Evolutionary conservation across 2,113 vertebrate genomes (phyloP).

Genomic region (Eulemur macaco): DNA sequence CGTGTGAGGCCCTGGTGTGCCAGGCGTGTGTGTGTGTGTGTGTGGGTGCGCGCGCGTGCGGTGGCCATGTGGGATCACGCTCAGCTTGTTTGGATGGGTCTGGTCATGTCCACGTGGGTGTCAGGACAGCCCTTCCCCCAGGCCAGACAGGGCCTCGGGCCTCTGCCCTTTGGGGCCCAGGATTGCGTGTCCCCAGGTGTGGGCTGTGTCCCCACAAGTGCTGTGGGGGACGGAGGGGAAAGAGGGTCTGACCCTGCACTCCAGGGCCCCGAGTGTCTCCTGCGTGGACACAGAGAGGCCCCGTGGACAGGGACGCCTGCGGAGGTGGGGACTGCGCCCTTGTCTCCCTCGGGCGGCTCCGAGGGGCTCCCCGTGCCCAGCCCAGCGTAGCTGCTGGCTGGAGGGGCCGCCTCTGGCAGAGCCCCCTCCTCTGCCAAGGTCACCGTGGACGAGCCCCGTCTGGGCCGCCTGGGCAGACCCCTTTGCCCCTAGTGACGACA

Average conservation of each 20-base stretch:
- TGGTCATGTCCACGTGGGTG: background rate
- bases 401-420: fast-evolving
- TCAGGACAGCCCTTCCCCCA: too few species aligned
- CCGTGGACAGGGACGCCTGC: background rate
- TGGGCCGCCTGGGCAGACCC: fast-evolving
- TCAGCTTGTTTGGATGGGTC: background rate
- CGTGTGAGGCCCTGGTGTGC: background rate
- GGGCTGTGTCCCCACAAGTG: background rate
- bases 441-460: fast-evolving
- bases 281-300: too few species aligned
- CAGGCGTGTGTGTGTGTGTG: background rate
- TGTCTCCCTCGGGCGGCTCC: background rate
- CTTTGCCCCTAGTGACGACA: fast-evolving
- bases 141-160: too few species aligned
- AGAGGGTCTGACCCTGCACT: too few species aligned
- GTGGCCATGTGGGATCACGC: too few species aligned
- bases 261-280: too few species aligned
- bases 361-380: background rate
- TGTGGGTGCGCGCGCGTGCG: fast-evolving
- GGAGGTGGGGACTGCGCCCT: fast-evolving
- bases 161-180: background rate
- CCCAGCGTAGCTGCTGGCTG: too few species aligned
- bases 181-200: background rate
- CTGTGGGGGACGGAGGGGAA: too few species aligned
- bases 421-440: fast-evolving